Evolutionary conservation across 2,888 invertebrate genomes (phyloP).

Genomic region (Eristalis tenax): DNA sequence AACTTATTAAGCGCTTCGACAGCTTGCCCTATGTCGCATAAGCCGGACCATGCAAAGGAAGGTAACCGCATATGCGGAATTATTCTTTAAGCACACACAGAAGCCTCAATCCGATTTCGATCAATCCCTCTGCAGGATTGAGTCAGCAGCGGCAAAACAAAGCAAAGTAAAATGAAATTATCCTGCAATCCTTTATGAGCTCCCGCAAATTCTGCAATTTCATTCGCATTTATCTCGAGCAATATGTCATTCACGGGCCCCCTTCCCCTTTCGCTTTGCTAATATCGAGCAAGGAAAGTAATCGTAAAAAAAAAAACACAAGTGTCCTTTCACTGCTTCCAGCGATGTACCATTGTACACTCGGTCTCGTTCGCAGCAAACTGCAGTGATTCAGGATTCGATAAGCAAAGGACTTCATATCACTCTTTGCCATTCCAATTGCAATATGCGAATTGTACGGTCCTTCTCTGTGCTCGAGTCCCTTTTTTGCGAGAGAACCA

Average conservation of each 20-base stretch:
- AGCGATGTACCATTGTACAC: not conserved
- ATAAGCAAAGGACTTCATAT: slow-evolving; percentile 8
- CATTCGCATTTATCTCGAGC: not conserved
- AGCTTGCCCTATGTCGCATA: not conserved
- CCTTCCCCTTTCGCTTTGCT: not conserved
- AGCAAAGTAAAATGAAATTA: not conserved
- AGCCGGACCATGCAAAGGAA: not conserved
- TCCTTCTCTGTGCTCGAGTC: not conserved
- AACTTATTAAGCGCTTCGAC: too few species aligned
- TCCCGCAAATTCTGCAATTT: not conserved
- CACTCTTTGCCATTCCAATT: slow-evolving; percentile 23
- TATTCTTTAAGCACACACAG: not conserved
- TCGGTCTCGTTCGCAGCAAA: not conserved
- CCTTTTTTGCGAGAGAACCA: not conserved
- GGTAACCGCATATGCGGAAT: not conserved
- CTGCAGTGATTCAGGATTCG: not conserved
- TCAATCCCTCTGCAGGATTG: not conserved
- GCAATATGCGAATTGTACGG: slow-evolving; percentile 8
- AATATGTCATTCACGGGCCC: not conserved
- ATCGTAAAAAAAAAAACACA: not conserved
- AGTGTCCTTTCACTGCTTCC: not conserved
- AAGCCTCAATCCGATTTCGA: not conserved
- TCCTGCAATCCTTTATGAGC: not conserved
- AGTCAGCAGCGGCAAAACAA: not conserved
- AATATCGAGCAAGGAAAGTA: not conserved